phyloP scores from a whole-genome alignment of 1,140 invertebrate genomes.

The Sminthurinus signatus region DNA sequence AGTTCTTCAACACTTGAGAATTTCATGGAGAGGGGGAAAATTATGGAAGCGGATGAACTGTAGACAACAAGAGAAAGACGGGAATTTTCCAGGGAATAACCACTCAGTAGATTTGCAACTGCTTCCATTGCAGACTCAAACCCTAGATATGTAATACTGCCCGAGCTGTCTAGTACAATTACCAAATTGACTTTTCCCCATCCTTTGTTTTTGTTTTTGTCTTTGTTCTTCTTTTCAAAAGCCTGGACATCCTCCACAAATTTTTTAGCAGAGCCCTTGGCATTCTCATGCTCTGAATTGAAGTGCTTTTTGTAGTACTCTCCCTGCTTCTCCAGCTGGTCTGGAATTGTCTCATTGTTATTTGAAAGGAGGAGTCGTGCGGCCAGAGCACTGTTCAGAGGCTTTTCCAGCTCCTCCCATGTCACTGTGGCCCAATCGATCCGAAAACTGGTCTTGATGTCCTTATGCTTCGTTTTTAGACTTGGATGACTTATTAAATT shows the following conservation, averaged over 20 bases:
- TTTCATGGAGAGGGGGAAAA: not conserved
- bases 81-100: not conserved
- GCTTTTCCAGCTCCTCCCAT: slow-evolving; percentile 4
- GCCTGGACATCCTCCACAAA: slow-evolving; percentile 4
- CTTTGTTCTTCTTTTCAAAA: not conserved
- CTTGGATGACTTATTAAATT: not conserved
- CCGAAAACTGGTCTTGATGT: not conserved
- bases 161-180: slow-evolving; percentile 8
- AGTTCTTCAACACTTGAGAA: not conserved
- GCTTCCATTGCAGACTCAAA: slow-evolving; percentile 3
- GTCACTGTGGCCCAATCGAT: not conserved
- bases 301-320: not conserved
- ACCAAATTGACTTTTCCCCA: slow-evolving; percentile 10
- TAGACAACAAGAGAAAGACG: not conserved
- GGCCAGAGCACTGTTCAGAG: slow-evolving; percentile 9
- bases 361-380: not conserved
- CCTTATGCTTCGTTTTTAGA: not conserved
- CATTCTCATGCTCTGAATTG: not conserved
- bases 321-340: not conserved
- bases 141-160: not conserved
- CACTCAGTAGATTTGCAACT: not conserved
- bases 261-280: not conserved
- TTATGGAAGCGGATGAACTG: not conserved
- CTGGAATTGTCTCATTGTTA: not conserved
- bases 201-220: not conserved